These are phyloP conservation scores for Apeltes quadracus DNA, from an alignment of 2,113 vertebrate species.

Conservation along the genomic window DNA sequence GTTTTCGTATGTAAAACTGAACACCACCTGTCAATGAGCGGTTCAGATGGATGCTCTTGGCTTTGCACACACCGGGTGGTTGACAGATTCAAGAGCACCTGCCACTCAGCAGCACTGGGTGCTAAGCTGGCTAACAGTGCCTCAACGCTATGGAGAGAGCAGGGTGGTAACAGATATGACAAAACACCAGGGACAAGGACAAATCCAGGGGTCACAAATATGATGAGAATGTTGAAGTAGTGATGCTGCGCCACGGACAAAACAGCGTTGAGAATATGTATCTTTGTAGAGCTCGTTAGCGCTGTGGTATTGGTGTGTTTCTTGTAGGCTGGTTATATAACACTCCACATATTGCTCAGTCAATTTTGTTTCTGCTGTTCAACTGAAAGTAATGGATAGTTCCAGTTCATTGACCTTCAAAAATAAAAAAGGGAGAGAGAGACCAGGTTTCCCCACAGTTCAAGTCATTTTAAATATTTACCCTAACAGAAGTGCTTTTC, in stretches of 20 bases:
- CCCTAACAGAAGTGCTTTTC: neutral
- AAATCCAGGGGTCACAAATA: conserved; percentile 32
- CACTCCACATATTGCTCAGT: conserved; percentile 49
- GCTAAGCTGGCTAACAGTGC: conserved; percentile 48
- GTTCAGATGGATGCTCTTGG: conserved; percentile 20
- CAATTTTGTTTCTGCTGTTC: conserved; percentile 55
- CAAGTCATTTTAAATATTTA: conserved; percentile 7
- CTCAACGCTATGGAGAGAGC: conserved; percentile 40
- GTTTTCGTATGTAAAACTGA: conserved; percentile 20
- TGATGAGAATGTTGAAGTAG: conserved; percentile 32
- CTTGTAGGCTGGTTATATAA: conserved; percentile 56
- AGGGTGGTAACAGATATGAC: conserved; percentile 38
- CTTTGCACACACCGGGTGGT: conserved; percentile 31
- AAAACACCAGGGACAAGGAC: conserved; percentile 32
- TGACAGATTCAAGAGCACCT: conserved; percentile 45
- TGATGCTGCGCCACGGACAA: conserved; percentile 7
- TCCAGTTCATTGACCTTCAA: conserved; percentile 52
- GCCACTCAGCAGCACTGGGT: conserved; percentile 31
- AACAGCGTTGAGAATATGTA: conserved; percentile 3
- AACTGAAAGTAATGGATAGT: conserved; percentile 58
- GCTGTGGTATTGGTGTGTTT: conserved; percentile 40
- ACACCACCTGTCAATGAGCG: neutral
- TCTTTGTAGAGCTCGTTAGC: conserved; percentile 15
- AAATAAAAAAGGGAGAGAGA: neutral
- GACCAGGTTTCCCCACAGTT: conserved; percentile 2